Conservation (phyloP, 2,888 invertebrate species). For the Sesia bembeciformis region DNA sequence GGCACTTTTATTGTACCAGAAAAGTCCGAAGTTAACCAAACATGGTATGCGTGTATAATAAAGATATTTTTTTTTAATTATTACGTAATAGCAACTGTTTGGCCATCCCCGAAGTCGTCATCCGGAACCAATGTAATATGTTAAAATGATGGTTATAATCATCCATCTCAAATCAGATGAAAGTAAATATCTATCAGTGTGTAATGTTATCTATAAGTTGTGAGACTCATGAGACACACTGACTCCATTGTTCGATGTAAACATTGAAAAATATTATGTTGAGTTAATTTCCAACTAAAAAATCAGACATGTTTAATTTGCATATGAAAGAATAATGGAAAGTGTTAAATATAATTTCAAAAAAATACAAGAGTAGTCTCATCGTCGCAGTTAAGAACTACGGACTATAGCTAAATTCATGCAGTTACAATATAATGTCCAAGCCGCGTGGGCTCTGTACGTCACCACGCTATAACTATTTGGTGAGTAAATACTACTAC, state of each 20-base stretch:
- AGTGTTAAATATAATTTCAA: constrained; percentile 7
- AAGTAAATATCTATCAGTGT: no score
- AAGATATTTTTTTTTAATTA: background rate
- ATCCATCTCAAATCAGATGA: no score
- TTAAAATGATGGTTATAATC: no score
- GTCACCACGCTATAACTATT: constrained; percentile 19
- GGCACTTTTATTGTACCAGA: no score
- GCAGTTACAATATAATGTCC: constrained; percentile 44
- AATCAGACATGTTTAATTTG: constrained; percentile 7
- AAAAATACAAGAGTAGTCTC: constrained; percentile 19
- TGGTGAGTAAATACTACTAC: constrained; percentile 28
- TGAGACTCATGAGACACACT: constrained; percentile 15
- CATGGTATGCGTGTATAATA: background rate
- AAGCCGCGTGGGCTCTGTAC: constrained; percentile 23
- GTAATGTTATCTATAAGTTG: background rate
- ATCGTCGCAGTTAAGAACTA: constrained; percentile 39
- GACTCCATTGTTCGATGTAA: constrained; percentile 12
- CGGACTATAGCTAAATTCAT: constrained; percentile 47
- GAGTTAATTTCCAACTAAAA: constrained; percentile 4
- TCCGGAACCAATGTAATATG: no score
- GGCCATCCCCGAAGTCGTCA: no score
- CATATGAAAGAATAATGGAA: constrained; percentile 10
- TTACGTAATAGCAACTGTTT: no score
- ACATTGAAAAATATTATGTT: constrained; percentile 3
- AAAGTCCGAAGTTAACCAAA: background rate